A percentile compares a stretch with the other conserved stretches of the same genome.
These are phyloP conservation scores for Malaclemys terrapin DNA, from an alignment of 2,113 vertebrate species.

Conservation along the genomic window DNA sequence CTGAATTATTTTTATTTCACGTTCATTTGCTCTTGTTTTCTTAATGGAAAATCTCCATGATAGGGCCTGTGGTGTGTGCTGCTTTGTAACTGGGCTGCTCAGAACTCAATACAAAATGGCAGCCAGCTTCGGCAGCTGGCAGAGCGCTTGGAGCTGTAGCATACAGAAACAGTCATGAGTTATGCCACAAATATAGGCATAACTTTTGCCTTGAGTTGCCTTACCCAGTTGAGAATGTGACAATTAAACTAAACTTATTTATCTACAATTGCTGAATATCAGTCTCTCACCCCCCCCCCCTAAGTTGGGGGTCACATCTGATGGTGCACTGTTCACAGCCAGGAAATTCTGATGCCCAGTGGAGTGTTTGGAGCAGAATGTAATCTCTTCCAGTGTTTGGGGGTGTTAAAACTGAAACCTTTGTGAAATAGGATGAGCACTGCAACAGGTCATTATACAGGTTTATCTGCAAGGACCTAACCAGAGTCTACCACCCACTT, in stretches of 20 bases:
- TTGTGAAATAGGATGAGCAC: neutral
- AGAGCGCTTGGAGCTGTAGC: accelerated
- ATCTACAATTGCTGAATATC: neutral
- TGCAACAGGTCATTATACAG: neutral
- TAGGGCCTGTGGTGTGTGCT: accelerated
- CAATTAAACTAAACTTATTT: neutral
- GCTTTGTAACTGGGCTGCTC: accelerated
- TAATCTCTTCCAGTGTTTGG: neutral
- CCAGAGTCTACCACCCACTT: neutral
- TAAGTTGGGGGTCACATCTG: neutral
- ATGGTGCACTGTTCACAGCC: neutral
- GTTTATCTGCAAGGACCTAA: neutral
- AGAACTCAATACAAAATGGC: neutral
- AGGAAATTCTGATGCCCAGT: neutral
- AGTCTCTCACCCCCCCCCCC: neutral
- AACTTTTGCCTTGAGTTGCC: neutral
- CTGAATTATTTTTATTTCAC: neutral
- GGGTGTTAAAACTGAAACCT: neutral
- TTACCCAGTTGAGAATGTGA: neutral
- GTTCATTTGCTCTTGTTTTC: neutral
- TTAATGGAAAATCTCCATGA: neutral
- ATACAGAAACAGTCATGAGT: neutral
- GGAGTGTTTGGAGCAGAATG: neutral
- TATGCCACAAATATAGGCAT: neutral
- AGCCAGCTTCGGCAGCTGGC: neutral